phyloP scores from a whole-genome alignment of 1,140 invertebrate genomes.

The Galleria mellonella region DNA sequence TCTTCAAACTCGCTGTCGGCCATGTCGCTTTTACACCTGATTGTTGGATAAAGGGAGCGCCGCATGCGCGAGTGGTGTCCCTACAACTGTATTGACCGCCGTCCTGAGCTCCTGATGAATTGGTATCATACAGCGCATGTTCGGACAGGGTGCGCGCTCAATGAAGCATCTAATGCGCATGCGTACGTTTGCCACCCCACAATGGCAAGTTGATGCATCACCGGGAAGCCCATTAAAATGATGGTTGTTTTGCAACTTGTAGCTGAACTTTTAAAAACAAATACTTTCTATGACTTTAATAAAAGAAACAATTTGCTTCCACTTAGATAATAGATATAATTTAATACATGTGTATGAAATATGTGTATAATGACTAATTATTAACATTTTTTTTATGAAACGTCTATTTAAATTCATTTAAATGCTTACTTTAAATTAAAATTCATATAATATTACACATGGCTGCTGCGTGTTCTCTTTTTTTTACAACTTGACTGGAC shows the following conservation, averaged over 20 bases:
- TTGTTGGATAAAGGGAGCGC: constrained; percentile 25
- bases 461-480: too few relatives aligned
- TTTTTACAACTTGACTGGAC: too few relatives aligned
- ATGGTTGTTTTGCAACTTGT: background rate
- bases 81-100: constrained; percentile 40
- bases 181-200: constrained; percentile 21
- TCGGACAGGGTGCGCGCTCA: constrained; percentile 15
- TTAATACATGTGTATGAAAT: too few relatives aligned
- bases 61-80: constrained; percentile 43
- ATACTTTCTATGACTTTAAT: too few relatives aligned
- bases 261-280: background rate
- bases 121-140: constrained; percentile 24
- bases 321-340: too few relatives aligned
- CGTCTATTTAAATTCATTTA: too few relatives aligned
- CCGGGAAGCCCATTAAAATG: constrained; percentile 33
- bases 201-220: constrained; percentile 33
- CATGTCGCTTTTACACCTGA: constrained; percentile 77
- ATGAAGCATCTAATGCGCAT: constrained; percentile 19
- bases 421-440: too few relatives aligned
- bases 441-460: too few relatives aligned
- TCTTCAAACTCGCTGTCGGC: constrained; percentile 94
- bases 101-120: constrained; percentile 13
- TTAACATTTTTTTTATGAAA: too few relatives aligned
- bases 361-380: too few relatives aligned
- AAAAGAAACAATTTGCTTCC: too few relatives aligned